phyloP scores from a whole-genome alignment of 1,140 invertebrate genomes.

The Drosophila ficusphila region DNA sequence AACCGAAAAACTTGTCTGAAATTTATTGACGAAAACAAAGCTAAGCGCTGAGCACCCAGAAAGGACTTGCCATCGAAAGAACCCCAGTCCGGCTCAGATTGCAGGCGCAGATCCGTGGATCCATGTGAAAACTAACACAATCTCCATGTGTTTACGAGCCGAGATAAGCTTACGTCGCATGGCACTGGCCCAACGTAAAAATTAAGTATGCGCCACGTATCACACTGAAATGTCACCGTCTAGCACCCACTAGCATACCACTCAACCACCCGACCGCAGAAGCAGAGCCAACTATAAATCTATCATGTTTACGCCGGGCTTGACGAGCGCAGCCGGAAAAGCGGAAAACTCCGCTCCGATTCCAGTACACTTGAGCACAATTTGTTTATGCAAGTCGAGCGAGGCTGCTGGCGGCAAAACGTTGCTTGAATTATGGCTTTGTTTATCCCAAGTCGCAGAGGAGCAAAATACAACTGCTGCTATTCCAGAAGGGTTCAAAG shows the following conservation, averaged over 20 bases:
- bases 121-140: slow-evolving; percentile 35
- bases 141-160: slow-evolving; percentile 70
- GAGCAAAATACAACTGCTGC: slow-evolving; percentile 47
- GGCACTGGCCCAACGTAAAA: slow-evolving; percentile 22
- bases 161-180: slow-evolving; percentile 64
- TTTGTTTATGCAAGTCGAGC: slow-evolving; percentile 77
- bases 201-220: slow-evolving; percentile 74
- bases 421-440: slow-evolving; percentile 81
- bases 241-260: slow-evolving; percentile 10
- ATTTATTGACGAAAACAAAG: slow-evolving; percentile 79
- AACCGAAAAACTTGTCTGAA: slow-evolving; percentile 54
- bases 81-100: slow-evolving; percentile 42
- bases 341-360: background rate
- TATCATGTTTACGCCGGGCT: slow-evolving; percentile 75
- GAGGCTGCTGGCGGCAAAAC: slow-evolving; percentile 56
- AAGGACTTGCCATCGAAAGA: background rate
- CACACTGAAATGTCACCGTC: slow-evolving; percentile 58
- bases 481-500: slow-evolving; percentile 20
- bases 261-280: slow-evolving; percentile 22
- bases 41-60: slow-evolving; percentile 61
- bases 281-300: slow-evolving; percentile 73
- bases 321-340: slow-evolving; percentile 59
- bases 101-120: slow-evolving; percentile 34
- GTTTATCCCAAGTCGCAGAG: slow-evolving; percentile 74
- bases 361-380: slow-evolving; percentile 62